Percentiles rank a stretch among this genome's conserved stretches.
These are phyloP conservation scores for Phoeniculus purpureus DNA, from an alignment of 2,797 vertebrate genomes.

Conservation along the genomic window DNA sequence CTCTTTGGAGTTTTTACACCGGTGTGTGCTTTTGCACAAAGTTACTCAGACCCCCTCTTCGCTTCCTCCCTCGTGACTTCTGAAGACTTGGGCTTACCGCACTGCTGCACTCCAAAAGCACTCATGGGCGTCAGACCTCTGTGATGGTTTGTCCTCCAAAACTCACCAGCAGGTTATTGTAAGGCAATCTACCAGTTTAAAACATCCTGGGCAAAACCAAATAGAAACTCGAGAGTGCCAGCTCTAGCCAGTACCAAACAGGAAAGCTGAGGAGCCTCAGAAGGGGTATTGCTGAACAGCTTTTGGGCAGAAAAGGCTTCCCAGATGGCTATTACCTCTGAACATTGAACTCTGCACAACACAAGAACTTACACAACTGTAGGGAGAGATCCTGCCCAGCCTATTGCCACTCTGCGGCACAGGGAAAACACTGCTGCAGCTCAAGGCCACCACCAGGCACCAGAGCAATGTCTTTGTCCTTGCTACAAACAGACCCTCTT, in stretches of 20 bases:
- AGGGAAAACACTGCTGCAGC: not conserved
- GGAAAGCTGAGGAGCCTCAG: not conserved
- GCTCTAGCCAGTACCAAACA: not conserved
- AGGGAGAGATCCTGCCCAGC: not conserved
- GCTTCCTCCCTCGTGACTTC: not conserved
- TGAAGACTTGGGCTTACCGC: not conserved
- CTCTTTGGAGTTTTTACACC: not conserved
- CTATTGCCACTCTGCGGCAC: not conserved
- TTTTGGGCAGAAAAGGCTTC: not conserved
- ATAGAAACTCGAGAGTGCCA: not conserved
- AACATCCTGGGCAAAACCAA: not conserved
- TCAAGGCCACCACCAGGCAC: not conserved
- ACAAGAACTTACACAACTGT: not conserved
- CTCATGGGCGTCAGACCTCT: not conserved
- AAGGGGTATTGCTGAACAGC: not conserved
- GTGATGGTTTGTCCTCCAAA: not conserved
- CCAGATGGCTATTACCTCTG: not conserved
- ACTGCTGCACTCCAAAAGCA: not conserved
- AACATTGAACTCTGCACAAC: not conserved
- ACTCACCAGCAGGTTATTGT: not conserved
- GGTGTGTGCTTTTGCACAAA: not conserved
- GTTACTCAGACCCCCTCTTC: not conserved
- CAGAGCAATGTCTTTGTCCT: accelerated
- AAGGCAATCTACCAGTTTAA: not conserved
- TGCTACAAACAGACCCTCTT: not conserved